Conservation (phyloP, 1,140 invertebrate genomes). For the Uloborus diversus region DNA sequence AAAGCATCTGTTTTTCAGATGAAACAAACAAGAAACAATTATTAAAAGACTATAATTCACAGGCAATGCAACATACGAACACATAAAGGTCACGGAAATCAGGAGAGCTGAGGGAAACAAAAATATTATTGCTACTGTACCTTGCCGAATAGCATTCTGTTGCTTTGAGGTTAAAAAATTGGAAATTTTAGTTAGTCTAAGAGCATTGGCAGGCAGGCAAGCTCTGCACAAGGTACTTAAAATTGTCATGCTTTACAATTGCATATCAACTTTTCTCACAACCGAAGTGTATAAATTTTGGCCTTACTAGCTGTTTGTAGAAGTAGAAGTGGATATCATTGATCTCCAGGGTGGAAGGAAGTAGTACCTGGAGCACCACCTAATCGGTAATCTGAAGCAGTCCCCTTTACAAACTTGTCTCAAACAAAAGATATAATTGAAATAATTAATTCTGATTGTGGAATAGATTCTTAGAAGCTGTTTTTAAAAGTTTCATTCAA, state of each 20-base stretch:
- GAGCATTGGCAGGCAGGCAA: background rate
- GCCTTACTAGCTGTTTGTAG: background rate
- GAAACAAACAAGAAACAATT: too few relatives aligned
- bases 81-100: too few relatives aligned
- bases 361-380: too few relatives aligned
- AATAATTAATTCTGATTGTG: too few relatives aligned
- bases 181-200: background rate
- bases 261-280: background rate
- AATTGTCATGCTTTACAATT: background rate
- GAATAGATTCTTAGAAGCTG: too few relatives aligned
- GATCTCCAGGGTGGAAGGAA: background rate
- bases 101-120: background rate
- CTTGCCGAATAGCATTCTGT: background rate
- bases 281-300: background rate
- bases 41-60: too few relatives aligned
- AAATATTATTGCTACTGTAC: background rate
- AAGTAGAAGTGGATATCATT: background rate
- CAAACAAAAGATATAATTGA: too few relatives aligned
- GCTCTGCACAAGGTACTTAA: conserved; percentile 6
- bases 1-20: too few relatives aligned
- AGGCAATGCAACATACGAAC: too few relatives aligned
- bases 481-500: too few relatives aligned
- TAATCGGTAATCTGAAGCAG: too few relatives aligned
- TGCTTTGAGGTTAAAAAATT: background rate
- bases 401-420: too few relatives aligned